Evolutionary conservation across 2,888 invertebrate genomes (phyloP).

Genomic region (Sphaerolaimus hirsutus): DNA sequence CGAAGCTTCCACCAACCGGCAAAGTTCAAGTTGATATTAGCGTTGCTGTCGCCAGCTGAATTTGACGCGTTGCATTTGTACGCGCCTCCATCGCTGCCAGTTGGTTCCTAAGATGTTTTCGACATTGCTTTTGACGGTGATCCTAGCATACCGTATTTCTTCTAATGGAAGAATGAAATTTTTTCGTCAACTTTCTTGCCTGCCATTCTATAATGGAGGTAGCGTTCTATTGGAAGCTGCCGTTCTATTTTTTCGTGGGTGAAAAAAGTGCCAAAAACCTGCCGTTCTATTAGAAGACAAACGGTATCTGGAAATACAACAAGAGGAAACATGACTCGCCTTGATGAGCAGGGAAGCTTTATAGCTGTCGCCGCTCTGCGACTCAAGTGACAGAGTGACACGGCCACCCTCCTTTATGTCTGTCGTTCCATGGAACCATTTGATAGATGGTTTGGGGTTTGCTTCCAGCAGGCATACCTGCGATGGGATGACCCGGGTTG

Average conservation of each 20-base stretch:
- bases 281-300: too few relatives aligned
- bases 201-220: too few relatives aligned
- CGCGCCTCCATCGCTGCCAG: slow-evolving; percentile 83
- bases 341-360: slow-evolving; percentile 71
- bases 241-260: too few relatives aligned
- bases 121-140: neutral
- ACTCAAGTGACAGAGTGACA: slow-evolving; percentile 68
- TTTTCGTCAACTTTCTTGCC: too few relatives aligned
- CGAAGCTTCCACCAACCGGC: slow-evolving; percentile 58
- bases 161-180: too few relatives aligned
- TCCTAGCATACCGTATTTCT: too few relatives aligned
- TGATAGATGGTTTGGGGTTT: slow-evolving; percentile 11
- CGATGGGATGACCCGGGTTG: too few relatives aligned
- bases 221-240: too few relatives aligned
- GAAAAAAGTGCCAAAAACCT: too few relatives aligned
- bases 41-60: slow-evolving; percentile 93
- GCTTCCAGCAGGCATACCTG: slow-evolving; percentile 23
- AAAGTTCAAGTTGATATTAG: slow-evolving; percentile 97
- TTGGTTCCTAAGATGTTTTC: slow-evolving; percentile 58
- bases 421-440: slow-evolving; percentile 5
- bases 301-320: too few relatives aligned
- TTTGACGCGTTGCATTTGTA: slow-evolving; percentile 98
- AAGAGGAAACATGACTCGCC: slow-evolving; percentile 16
- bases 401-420: slow-evolving; percentile 44
- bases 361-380: slow-evolving; percentile 65